Percentiles rank a stretch among this genome's conserved stretches.
phyloP scores from a whole-genome alignment of 2,888 invertebrate genomes.

The Synergus japonicus region DNA sequence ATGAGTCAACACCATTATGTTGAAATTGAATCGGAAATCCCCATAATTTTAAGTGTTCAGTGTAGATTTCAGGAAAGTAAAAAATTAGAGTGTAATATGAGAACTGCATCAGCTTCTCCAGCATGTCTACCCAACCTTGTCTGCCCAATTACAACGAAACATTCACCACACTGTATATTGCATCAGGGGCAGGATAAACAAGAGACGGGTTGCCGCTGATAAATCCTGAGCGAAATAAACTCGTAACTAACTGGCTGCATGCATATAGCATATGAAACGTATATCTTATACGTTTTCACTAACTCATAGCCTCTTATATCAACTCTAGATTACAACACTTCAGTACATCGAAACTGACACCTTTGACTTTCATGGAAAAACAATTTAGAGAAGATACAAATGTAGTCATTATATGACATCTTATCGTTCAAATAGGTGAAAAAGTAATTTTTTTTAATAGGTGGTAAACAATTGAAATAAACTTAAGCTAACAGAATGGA shows the following conservation, averaged over 20 bases:
- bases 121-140: slow-evolving; percentile 32
- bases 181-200: slow-evolving; percentile 33
- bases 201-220: slow-evolving; percentile 27
- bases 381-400: neutral
- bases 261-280: slow-evolving; percentile 8
- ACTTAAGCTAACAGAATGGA: no score
- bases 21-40: slow-evolving; percentile 31
- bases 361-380: neutral
- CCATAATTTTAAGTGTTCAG: neutral
- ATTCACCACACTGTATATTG: slow-evolving; percentile 33
- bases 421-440: no score
- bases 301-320: slow-evolving; percentile 9
- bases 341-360: slow-evolving; percentile 7
- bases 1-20: neutral
- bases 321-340: slow-evolving; percentile 19
- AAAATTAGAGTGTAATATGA: slow-evolving; percentile 18
- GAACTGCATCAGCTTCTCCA: slow-evolving; percentile 31
- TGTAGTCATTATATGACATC: no score
- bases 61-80: neutral
- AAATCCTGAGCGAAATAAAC: slow-evolving; percentile 32
- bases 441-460: no score
- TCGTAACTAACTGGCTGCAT: neutral
- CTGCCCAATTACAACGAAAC: slow-evolving; percentile 37
- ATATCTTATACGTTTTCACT: slow-evolving; percentile 24
- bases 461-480: no score